Evolutionary conservation across 2,797 vertebrate genomes (phyloP).

Genomic region (Sebastes taczanowskii): DNA sequence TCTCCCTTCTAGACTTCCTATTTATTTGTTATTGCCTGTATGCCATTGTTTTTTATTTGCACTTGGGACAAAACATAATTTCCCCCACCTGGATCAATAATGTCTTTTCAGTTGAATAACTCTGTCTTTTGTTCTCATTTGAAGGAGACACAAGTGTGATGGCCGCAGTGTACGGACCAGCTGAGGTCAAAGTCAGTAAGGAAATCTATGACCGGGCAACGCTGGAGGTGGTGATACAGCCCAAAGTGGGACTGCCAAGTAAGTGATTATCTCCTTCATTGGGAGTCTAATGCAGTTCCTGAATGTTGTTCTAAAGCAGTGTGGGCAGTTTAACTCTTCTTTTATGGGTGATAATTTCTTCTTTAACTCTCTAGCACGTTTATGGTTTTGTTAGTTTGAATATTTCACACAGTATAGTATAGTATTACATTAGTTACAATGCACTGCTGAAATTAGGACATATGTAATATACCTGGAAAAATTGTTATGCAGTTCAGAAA

Average conservation of each 20-base stretch:
- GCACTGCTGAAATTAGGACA: neutral
- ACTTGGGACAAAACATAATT: neutral
- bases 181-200: conserved; percentile 92
- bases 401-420: neutral
- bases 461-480: neutral
- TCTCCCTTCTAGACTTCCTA: fast-evolving
- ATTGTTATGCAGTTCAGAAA: neutral
- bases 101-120: neutral
- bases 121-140: neutral
- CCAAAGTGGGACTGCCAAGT: conserved; percentile 90
- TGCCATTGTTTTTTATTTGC: neutral
- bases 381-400: neutral
- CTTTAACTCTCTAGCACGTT: neutral
- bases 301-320: neutral
- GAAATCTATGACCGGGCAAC: conserved; percentile 92
- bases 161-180: conserved; percentile 90
- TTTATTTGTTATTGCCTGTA: neutral
- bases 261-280: conserved; percentile 2
- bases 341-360: neutral
- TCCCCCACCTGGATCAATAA: neutral
- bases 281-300: neutral
- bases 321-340: neutral
- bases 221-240: conserved; percentile 88
- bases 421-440: neutral
- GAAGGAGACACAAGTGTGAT: conserved; percentile 90